Base-by-base conservation (phyloP, 2,888 invertebrate species). In the Miltochrista miniata region DNA sequence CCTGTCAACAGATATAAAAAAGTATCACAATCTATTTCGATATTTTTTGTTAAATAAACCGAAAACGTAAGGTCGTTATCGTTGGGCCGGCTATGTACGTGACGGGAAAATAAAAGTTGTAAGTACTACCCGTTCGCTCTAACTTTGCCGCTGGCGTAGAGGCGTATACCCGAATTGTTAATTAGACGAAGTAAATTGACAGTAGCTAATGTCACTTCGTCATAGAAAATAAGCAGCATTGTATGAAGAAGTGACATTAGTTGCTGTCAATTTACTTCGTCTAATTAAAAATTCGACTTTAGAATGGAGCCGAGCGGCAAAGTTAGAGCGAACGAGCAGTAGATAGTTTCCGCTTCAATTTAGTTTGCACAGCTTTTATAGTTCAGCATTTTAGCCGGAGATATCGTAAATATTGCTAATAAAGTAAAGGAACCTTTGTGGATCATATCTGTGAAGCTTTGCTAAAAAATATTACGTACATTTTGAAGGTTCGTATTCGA, bases 361-460 rank as follows among this genome's bases (percentile, higher is more conserved):
- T 78, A 72, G 71, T 74, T 70, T 68, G 68, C 65, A 68, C 63
- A 62, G 70, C 60, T 71, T 80, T 77, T 74, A 74, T 75, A 72
- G 63, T 46, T 51, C 48, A 44, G 40, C 61, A 48, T 66, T 67
- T 60, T 66, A 67, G 55, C 18, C 18, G 18, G 18, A 24, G 5
- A 54, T 61, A 54, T 55, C 53, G 48, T 64, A 57, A 70, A 67
- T 59, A 66, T 57, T 43, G 45, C 43, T 41, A 60, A 62, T 61
- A 48, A 60, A 57, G 55, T 51, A 51, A 55, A 31, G 52, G 54
- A 61, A 12, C 57, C 61, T 51, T 48, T 54, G 40, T 64, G 49
- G 64, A 61, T 64, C 48, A 58, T 59, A 53, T 62, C 59, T 48
- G 50, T 47, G 52, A 53, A 43, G 37, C 15, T 35, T 40, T 38